These are phyloP conservation scores for Epicampocera succincta DNA, from an alignment of 2,888 invertebrate species.

Conservation along the genomic window DNA sequence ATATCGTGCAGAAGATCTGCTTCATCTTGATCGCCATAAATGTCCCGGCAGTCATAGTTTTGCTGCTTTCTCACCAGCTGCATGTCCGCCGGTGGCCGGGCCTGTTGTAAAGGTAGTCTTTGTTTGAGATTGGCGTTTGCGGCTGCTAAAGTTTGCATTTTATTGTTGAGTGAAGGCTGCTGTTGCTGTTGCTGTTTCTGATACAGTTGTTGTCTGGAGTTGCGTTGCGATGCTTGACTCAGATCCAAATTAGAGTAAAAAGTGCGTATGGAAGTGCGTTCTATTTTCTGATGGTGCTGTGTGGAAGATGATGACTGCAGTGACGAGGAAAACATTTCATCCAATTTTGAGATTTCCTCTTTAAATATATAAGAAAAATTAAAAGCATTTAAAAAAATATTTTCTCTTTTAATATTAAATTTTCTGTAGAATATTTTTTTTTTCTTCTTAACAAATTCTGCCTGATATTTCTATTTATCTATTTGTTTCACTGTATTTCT, in stretches of 20 bases:
- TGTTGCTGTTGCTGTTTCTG: conserved; percentile 69
- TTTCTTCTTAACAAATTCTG: no score
- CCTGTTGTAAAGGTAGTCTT: conserved; percentile 25
- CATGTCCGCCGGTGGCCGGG: conserved; percentile 43
- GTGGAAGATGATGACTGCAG: conserved; percentile 76
- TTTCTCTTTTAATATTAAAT: no score
- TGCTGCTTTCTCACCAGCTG: conserved; percentile 72
- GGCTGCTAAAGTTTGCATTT: conserved; percentile 15
- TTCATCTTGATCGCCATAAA: conserved; percentile 72
- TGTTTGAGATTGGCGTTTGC: conserved; percentile 26
- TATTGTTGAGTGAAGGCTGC: conserved; percentile 19
- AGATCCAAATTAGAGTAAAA: conserved; percentile 81
- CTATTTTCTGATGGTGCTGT: conserved; percentile 82
- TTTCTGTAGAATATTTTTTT: neutral
- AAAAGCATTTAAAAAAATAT: no score
- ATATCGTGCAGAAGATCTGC: conserved; percentile 48
- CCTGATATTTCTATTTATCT: no score
- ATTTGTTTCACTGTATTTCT: conserved; percentile 66
- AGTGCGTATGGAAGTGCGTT: conserved; percentile 81
- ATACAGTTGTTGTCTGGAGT: conserved; percentile 72
- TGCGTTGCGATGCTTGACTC: conserved; percentile 72
- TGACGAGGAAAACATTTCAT: conserved; percentile 87
- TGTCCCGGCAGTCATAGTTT: conserved; percentile 75
- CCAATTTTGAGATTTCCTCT: conserved; percentile 92
- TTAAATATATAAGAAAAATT: neutral